These are phyloP conservation scores for Cyaniris semiargus DNA, from an alignment of 2,888 invertebrate genomes.

Conservation along the genomic window DNA sequence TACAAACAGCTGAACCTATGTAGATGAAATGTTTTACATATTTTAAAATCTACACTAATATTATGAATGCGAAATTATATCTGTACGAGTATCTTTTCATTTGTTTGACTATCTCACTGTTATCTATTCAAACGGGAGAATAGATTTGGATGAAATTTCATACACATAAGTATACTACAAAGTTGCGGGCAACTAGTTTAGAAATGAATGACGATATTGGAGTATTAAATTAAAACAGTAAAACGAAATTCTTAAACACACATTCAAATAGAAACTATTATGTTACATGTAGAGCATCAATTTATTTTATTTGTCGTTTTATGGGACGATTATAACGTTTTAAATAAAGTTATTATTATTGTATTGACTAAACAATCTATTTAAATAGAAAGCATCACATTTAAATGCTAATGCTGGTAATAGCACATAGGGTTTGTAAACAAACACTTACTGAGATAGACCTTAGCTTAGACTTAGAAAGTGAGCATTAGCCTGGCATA, in stretches of 20 bases:
- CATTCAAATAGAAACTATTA: background rate
- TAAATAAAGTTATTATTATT: conserved; percentile 14
- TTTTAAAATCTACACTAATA: too few relatives aligned
- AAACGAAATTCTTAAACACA: background rate
- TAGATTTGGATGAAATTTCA: too few relatives aligned
- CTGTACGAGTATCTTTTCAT: too few relatives aligned
- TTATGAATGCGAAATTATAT: too few relatives aligned
- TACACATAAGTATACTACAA: background rate
- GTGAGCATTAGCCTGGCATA: conserved; percentile 26
- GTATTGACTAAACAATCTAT: background rate
- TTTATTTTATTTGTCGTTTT: conserved; percentile 15
- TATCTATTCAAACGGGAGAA: too few relatives aligned
- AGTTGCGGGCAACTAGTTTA: background rate
- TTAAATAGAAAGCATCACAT: conserved; percentile 11
- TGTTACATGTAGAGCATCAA: background rate
- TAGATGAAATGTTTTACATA: background rate
- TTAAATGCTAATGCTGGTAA: background rate
- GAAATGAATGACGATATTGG: background rate
- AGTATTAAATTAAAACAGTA: background rate
- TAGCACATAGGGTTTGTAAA: background rate
- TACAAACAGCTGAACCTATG: background rate
- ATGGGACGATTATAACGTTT: conserved; percentile 1
- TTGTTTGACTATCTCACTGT: too few relatives aligned
- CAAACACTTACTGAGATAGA: conserved; percentile 24
- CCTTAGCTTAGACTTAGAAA: conserved; percentile 22